Conservation (phyloP, 92 coral and sea anemone genomes). For the Paragorgia papillata region DNA sequence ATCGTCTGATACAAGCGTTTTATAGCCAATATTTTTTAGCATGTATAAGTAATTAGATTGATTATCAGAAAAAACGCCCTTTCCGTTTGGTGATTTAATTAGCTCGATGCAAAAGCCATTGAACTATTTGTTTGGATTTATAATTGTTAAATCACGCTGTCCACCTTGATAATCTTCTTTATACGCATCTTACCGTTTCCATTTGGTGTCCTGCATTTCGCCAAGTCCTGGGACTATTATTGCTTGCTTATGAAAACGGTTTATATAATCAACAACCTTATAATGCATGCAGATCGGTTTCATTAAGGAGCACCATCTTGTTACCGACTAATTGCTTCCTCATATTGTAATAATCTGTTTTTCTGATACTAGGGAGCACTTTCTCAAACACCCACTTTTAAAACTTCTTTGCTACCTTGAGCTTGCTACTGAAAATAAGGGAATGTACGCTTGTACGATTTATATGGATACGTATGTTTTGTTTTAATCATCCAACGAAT, state of each 20-base stretch:
- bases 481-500: too few relatives aligned
- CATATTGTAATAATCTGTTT: neutral
- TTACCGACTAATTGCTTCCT: neutral
- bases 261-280: constrained; percentile 2
- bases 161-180: constrained; percentile 25
- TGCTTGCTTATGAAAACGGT: neutral
- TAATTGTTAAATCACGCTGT: constrained; percentile 25
- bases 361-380: neutral
- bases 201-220: neutral
- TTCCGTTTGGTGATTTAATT: neutral
- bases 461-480: too few relatives aligned
- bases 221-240: constrained; percentile 1
- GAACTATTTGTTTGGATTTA: neutral
- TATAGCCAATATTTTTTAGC: neutral
- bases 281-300: constrained; percentile 6
- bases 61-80: neutral
- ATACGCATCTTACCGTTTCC: neutral
- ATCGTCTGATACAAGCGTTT: neutral
- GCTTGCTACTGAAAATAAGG: too few relatives aligned
- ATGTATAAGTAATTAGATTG: neutral
- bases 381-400: too few relatives aligned
- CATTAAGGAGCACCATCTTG: neutral
- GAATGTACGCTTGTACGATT: too few relatives aligned
- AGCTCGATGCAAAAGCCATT: neutral
- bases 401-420: neutral